Evolutionary conservation across 2,888 invertebrate genomes (phyloP).

Genomic region (Notocelia uddmanniana): DNA sequence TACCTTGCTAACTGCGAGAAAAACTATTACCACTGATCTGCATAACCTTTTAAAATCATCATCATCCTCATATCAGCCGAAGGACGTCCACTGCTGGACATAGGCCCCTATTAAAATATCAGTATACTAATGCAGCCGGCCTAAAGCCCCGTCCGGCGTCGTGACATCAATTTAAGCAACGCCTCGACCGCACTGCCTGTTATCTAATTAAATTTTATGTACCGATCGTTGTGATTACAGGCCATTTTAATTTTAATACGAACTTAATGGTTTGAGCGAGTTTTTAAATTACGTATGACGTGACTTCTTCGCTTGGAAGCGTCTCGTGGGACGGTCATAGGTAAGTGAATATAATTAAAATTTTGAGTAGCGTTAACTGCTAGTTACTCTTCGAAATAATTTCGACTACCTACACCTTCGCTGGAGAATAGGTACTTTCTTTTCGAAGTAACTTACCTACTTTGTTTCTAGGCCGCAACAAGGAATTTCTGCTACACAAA

Average conservation of each 20-base stretch:
- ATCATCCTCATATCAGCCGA: too few relatives aligned
- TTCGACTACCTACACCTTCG: too few relatives aligned
- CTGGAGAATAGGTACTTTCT: too few relatives aligned
- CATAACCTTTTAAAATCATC: too few relatives aligned
- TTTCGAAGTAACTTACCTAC: too few relatives aligned
- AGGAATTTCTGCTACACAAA: too few relatives aligned
- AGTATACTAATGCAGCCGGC: conserved; percentile 10
- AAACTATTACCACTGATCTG: too few relatives aligned
- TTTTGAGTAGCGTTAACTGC: not conserved
- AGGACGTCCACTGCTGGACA: too few relatives aligned
- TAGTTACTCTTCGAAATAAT: too few relatives aligned
- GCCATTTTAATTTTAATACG: conserved; percentile 40
- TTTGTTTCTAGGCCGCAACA: too few relatives aligned
- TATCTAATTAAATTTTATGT: conserved; percentile 45
- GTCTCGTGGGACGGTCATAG: conserved; percentile 2
- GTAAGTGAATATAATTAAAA: conserved; percentile 3
- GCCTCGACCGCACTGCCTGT: conserved; percentile 25
- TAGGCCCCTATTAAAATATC: too few relatives aligned
- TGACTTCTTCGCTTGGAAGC: conserved; percentile 21
- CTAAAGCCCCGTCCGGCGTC: conserved; percentile 35
- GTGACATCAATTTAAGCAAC: conserved; percentile 50
- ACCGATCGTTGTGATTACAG: conserved; percentile 41
- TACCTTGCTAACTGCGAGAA: too few relatives aligned
- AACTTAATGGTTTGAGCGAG: conserved; percentile 30
- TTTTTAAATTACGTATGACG: conserved; percentile 29